Base-by-base conservation (phyloP, 2,113 vertebrate genomes). In the Mugil cephalus region DNA sequence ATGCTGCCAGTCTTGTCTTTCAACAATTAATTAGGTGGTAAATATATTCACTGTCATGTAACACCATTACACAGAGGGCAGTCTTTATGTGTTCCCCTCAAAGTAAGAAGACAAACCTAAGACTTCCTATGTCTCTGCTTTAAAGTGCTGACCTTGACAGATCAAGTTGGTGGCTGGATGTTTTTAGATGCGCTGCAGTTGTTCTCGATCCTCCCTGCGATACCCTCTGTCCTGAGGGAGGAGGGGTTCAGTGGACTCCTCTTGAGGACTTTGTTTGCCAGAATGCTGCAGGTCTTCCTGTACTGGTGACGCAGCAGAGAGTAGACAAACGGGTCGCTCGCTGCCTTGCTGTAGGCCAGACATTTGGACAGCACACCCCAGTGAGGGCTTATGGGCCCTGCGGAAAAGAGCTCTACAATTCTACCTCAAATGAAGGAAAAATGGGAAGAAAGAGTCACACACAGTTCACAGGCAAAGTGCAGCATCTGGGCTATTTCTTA, bases 281-380 rank as follows among this genome's bases (percentile, higher is more conserved):
- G 95, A 61, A 96, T 94, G 47, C 89, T 93, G 94, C 95, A 98
- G 11, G 95, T 96, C 87, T 94, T 95, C 89, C 93, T 96, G 93
- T 98, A 99, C 85, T 98, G 98, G 79, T 96, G 94, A 13, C 97
- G 95, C 54, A 99, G 94, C 58, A 99, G 89, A 17, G 97, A 99
- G 92, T 99, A 99, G 74, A 98, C 97, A 46, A 98, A 99, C 6
- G 98, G 98, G 92, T 99, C 98, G 2, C 95, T 96, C 8, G 96
- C 96, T 2, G 95, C 98, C 85, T 99, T 99, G 94, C 96, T 94
- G 93, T 99, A 99, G 79, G 96, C 95, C 90, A 99, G 88, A 90
- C 96, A 98, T 92, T 98, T 98, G 89, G 95, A 96, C 65, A 97
- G 88, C 61, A 97, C 94, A 6, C 96, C 97, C 98, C 98, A 99